Percentiles rank a stretch among this genome's conserved stretches.
phyloP scores from a whole-genome alignment of 2,888 invertebrate species.

The Ischnura elegans region DNA sequence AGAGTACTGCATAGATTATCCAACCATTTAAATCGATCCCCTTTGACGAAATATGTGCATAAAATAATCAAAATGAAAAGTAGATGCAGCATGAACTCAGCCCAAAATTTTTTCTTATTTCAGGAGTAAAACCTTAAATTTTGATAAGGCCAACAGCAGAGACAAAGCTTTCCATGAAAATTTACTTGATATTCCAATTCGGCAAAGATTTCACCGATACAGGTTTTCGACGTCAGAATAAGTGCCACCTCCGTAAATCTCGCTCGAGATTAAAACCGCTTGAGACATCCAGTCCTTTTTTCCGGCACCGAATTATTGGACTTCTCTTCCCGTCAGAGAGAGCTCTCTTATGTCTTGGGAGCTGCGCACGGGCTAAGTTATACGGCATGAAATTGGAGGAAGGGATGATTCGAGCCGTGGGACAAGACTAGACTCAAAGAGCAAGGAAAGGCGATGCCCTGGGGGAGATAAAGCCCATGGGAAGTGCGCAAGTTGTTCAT shows the following conservation, averaged over 20 bases:
- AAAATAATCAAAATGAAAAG: too few species aligned
- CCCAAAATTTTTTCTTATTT: too few species aligned
- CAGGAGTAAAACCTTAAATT: not conserved
- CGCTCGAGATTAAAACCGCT: not conserved
- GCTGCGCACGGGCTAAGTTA: not conserved
- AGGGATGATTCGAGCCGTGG: not conserved
- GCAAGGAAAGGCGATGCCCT: not conserved
- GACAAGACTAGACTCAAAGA: not conserved
- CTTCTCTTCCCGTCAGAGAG: conserved; percentile 8
- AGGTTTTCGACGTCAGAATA: not conserved
- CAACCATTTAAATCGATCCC: too few species aligned
- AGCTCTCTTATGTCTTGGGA: not conserved
- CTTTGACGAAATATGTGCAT: too few species aligned
- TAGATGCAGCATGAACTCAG: too few species aligned
- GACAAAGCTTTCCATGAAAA: not conserved
- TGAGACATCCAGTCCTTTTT: conserved; percentile 7
- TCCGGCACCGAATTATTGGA: not conserved
- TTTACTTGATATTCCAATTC: not conserved
- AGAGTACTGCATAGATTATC: too few species aligned
- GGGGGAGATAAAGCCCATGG: not conserved
- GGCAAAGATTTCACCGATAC: not conserved
- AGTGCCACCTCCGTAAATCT: not conserved
- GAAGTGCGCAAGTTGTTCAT: not conserved
- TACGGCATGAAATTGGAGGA: not conserved
- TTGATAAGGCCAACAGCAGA: not conserved